These are phyloP conservation scores for Eupithecia dodoneata DNA, from an alignment of 2,888 invertebrate species.

Conservation along the genomic window DNA sequence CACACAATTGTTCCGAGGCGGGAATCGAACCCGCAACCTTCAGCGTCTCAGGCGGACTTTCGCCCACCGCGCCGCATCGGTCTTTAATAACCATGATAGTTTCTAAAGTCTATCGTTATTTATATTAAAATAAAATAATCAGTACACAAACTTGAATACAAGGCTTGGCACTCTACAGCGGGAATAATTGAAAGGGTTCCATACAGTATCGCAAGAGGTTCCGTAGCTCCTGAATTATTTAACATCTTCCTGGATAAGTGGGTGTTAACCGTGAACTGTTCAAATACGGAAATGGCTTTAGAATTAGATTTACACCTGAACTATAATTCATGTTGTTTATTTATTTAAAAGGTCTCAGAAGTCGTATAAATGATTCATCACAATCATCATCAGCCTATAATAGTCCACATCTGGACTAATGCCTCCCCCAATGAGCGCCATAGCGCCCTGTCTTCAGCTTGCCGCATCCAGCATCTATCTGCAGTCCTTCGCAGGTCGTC, in stretches of 20 bases:
- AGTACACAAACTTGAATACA: slow-evolving; percentile 27
- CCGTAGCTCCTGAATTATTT: slow-evolving; percentile 39
- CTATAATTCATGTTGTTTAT: neutral
- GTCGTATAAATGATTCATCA: no score
- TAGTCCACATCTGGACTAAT: no score
- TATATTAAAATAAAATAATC: neutral
- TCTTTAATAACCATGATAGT: no score
- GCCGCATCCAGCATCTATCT: no score
- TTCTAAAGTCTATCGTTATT: neutral
- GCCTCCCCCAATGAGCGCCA: no score
- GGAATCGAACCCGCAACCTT: no score
- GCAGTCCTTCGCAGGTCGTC: no score
- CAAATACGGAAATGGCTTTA: neutral
- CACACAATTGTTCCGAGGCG: no score
- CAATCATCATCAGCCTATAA: no score
- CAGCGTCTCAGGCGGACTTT: no score
- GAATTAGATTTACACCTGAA: neutral
- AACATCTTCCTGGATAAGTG: neutral
- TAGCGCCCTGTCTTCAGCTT: no score
- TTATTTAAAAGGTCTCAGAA: neutral
- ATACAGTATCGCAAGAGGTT: slow-evolving; percentile 36
- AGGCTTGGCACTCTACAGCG: slow-evolving; percentile 35
- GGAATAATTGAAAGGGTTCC: slow-evolving; percentile 41
- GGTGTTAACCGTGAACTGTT: neutral
- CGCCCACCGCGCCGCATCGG: no score